Conservation (phyloP, 2,888 invertebrate species). For the Amblyjoppa proteus region DNA sequence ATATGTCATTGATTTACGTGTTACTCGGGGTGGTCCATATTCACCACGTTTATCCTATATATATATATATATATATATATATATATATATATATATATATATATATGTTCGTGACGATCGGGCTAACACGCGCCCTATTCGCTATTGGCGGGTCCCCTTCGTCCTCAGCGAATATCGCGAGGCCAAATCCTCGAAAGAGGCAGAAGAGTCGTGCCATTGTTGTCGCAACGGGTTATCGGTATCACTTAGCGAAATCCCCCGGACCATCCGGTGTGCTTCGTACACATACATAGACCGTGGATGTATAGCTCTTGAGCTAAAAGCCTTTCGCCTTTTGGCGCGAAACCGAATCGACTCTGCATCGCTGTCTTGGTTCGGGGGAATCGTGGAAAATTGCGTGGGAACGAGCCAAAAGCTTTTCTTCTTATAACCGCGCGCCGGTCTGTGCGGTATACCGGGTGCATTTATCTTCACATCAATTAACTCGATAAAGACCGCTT, state of each 20-base stretch:
- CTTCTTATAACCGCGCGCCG: conserved; percentile 15
- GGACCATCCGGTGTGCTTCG: conserved; percentile 44
- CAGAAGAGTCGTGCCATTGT: conserved; percentile 67
- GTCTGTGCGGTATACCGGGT: neutral
- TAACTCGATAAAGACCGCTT: conserved; percentile 35
- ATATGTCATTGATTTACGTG: no score
- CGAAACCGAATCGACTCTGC: conserved; percentile 8
- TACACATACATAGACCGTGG: neutral
- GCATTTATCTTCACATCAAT: conserved; percentile 31
- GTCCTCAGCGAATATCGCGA: conserved; percentile 15
- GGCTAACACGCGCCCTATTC: neutral
- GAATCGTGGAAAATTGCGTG: conserved; percentile 45
- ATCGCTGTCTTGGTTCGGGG: conserved; percentile 5
- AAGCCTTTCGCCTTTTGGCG: conserved; percentile 68
- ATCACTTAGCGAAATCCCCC: conserved; percentile 79
- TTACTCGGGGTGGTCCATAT: no score
- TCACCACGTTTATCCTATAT: no score
- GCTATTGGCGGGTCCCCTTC: neutral
- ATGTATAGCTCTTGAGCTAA: conserved; percentile 63
- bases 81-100: no score
- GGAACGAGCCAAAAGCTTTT: conserved; percentile 50
- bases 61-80: neutral
- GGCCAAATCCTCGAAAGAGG: conserved; percentile 43
- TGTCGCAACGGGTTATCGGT: conserved; percentile 79
- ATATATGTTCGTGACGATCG: conserved; percentile 2